Conservation (phyloP, 2,113 vertebrate genomes). For the Prunella himalayana region DNA sequence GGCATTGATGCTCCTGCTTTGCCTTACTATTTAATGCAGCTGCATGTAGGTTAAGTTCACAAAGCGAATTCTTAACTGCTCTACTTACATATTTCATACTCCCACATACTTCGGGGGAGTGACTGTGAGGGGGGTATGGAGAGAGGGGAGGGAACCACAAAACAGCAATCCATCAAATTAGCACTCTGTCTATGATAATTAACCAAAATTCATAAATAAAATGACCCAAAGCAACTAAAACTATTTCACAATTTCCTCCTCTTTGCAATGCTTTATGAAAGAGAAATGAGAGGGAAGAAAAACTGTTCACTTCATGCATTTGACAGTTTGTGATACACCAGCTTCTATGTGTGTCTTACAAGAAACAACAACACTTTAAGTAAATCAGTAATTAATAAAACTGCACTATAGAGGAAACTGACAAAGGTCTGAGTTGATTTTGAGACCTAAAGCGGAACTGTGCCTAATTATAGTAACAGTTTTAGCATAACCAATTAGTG, state of each 20-base stretch:
- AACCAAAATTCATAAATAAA: neutral
- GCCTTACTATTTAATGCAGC: neutral
- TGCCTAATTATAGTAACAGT: neutral
- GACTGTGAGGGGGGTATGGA: neutral
- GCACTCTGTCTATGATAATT: neutral
- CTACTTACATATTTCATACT: neutral
- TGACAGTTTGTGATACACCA: neutral
- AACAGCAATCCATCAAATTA: neutral
- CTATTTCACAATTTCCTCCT: neutral
- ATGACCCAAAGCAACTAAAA: neutral
- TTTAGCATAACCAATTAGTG: neutral
- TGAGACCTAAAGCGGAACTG: neutral
- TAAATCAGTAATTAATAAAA: neutral
- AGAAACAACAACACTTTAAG: neutral
- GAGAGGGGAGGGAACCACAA: neutral
- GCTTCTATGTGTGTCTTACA: neutral
- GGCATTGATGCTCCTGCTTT: neutral
- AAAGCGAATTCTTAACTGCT: neutral
- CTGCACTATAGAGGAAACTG: neutral
- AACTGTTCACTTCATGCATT: neutral
- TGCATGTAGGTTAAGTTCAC: neutral
- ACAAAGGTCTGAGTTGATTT: neutral
- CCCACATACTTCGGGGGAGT: fast-evolving
- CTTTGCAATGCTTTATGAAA: neutral
- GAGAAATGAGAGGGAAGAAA: neutral